Evolutionary conservation across 2,113 vertebrate species (phyloP), one percentile per base, ranked within the genome.

Genomic region (Chloropsis hardwickii): DNA sequence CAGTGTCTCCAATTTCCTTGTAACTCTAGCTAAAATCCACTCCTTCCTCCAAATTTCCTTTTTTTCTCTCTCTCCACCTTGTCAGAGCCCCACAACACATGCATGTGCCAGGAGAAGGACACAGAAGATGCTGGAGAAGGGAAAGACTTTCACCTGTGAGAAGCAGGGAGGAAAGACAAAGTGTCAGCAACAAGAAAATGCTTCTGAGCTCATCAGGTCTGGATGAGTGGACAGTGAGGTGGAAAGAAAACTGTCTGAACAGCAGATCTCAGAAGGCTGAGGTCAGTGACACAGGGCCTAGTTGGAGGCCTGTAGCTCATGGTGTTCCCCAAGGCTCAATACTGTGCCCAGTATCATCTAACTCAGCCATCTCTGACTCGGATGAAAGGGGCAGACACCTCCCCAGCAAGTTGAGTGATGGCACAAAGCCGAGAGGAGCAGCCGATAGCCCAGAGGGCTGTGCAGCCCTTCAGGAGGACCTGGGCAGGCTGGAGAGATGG

Each of bases 21-120:
- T 74, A 84, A 86, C 29, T 66, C 42, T 64, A 90, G 71, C 39
- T 83, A 66, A 71, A 91, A 74, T 31, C 65, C n/a, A 58, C 51
- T 64, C 64, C 69, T 70, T 77, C 65, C 42, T 74, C 23, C 24
- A 51, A 40, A 70, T 78, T 67, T 45, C 50, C 27, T 24, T 48
- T 47, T 54, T 33, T 31, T 22, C 23, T 6, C 19, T 72, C 29
- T 60, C 40, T 85, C 6, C n/a, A 25, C 22, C 21, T 60, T 44
- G 18, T 19, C 37, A 33, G 48, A 72, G 42, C n/a, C 15, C 14
- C 1, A 1, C 28, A 64, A 50, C 28, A 13, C 14, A 15, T 7
- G 14, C 17, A 45, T 1, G 2, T 1, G 0, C 27, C 51, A 31
- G 33, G 11, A 58, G 19, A 10, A 71, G 74, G 60, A 65, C 2